Evolutionary conservation across 2,888 invertebrate genomes (phyloP).

Genomic region (Rhingia rostrata): DNA sequence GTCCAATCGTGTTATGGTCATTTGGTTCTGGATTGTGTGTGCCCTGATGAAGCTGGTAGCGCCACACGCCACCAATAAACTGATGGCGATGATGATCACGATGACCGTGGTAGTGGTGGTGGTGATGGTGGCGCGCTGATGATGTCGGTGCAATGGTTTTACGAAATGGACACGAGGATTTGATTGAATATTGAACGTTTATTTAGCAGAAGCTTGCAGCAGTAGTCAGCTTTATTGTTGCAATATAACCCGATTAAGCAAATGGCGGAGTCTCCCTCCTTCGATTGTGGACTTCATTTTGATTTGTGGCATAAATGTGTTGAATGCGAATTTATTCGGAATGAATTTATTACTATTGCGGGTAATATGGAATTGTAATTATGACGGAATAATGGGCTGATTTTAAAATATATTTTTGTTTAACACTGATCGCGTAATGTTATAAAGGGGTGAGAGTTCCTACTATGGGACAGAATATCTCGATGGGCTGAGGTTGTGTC

Average conservation of each 20-base stretch:
- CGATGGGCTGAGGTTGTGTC: too few relatives aligned
- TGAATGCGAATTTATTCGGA: slow-evolving; percentile 35
- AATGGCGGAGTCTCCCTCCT: not conserved
- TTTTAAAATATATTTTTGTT: too few relatives aligned
- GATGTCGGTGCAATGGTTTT: slow-evolving; percentile 17
- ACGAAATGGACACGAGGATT: slow-evolving; percentile 23
- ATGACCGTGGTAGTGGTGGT: not conserved
- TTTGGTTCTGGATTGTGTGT: slow-evolving; percentile 56
- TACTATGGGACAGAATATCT: too few relatives aligned
- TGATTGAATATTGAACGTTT: slow-evolving; percentile 62
- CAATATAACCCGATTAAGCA: slow-evolving; percentile 58
- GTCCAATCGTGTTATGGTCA: slow-evolving; percentile 70
- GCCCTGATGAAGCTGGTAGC: slow-evolving; percentile 31
- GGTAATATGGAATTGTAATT: not conserved
- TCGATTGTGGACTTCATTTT: slow-evolving; percentile 35
- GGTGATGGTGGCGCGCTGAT: slow-evolving; percentile 8
- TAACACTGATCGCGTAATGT: too few relatives aligned
- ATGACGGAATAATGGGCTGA: not conserved
- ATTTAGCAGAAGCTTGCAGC: slow-evolving; percentile 37
- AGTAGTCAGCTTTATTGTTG: slow-evolving; percentile 44
- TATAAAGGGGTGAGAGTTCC: too few relatives aligned
- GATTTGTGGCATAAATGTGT: slow-evolving; percentile 50
- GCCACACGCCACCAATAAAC: slow-evolving; percentile 7
- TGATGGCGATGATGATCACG: slow-evolving; percentile 3
- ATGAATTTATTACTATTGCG: slow-evolving; percentile 26